Conservation (phyloP, 2,113 vertebrate genomes). For the Festucalex cinctus region DNA sequence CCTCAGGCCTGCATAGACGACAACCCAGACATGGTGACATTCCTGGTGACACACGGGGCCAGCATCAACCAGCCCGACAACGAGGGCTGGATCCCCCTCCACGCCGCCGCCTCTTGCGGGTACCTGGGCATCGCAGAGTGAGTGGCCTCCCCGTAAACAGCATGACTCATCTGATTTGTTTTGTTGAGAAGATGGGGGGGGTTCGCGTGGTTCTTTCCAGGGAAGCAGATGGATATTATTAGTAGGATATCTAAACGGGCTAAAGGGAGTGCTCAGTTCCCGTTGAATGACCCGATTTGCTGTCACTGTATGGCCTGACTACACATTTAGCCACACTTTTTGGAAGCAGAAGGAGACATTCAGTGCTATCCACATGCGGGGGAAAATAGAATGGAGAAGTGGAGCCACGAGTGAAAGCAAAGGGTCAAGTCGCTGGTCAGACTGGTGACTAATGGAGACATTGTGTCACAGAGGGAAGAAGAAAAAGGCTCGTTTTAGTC, state of each 20-base stretch:
- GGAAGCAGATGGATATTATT: slow-evolving; percentile 53
- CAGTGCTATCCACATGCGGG: too few relatives aligned
- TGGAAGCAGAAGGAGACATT: not conserved
- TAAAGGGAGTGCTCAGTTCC: slow-evolving; percentile 44
- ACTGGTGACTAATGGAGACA: slow-evolving; percentile 5
- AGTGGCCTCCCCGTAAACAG: slow-evolving; percentile 57
- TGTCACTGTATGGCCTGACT: slow-evolving; percentile 28
- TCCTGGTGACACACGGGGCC: slow-evolving; percentile 97
- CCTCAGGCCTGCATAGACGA: slow-evolving; percentile 97
- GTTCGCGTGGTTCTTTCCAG: slow-evolving; percentile 45
- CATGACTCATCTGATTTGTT: not conserved
- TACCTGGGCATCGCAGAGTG: slow-evolving; percentile 99
- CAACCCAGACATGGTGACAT: slow-evolving; percentile 99
- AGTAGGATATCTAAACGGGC: slow-evolving; percentile 54
- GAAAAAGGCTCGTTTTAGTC: not conserved
- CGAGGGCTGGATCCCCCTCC: slow-evolving; percentile 98
- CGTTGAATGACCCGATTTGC: slow-evolving; percentile 67
- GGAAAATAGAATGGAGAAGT: not conserved
- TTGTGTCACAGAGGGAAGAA: not conserved
- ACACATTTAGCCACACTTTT: not conserved
- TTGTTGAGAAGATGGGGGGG: slow-evolving; percentile 19
- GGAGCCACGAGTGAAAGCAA: not conserved
- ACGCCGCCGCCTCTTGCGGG: slow-evolving; percentile 96
- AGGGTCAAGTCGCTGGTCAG: slow-evolving; percentile 5
- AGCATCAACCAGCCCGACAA: slow-evolving; percentile 99